Percentiles rank a stretch among this genome's conserved stretches.
These are phyloP conservation scores for Pseudomyrmex sp. DNA, from an alignment of 1,140 invertebrate genomes.

Conservation along the genomic window DNA sequence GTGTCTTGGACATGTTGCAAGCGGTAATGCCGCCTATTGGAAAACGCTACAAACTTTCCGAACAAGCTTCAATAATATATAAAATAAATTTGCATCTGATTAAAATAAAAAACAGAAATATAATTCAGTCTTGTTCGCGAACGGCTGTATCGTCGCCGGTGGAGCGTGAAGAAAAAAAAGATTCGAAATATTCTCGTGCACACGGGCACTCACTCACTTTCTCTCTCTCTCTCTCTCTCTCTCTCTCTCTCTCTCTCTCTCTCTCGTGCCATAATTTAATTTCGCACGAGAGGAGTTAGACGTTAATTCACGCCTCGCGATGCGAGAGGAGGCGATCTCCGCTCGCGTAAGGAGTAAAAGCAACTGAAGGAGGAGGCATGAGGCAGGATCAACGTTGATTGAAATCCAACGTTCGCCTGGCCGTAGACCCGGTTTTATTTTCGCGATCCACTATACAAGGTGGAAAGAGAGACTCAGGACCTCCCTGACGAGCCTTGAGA, in stretches of 20 bases:
- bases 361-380: background rate
- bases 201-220: background rate
- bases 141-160: conserved; percentile 13
- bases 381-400: conserved; percentile 57
- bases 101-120: conserved; percentile 9
- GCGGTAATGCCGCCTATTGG: background rate
- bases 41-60: background rate
- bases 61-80: background rate
- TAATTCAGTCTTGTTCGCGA: background rate
- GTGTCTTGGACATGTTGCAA: too few species aligned
- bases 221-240: background rate
- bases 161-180: conserved; percentile 19
- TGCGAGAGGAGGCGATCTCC: conserved; percentile 1
- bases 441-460: conserved; percentile 30
- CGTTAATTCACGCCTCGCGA: conserved; percentile 55
- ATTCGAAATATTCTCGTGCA: conserved; percentile 3
- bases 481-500: conserved; percentile 50
- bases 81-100: conserved; percentile 46
- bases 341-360: conserved; percentile 56
- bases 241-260: background rate
- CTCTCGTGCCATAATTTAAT: conserved; percentile 45
- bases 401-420: conserved; percentile 36
- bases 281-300: conserved; percentile 56
- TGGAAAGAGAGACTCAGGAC: conserved; percentile 25
- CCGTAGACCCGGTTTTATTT: conserved; percentile 63